These are phyloP conservation scores for Miniopterus natalensis DNA, from an alignment of 2,113 vertebrate species.

Conservation along the genomic window DNA sequence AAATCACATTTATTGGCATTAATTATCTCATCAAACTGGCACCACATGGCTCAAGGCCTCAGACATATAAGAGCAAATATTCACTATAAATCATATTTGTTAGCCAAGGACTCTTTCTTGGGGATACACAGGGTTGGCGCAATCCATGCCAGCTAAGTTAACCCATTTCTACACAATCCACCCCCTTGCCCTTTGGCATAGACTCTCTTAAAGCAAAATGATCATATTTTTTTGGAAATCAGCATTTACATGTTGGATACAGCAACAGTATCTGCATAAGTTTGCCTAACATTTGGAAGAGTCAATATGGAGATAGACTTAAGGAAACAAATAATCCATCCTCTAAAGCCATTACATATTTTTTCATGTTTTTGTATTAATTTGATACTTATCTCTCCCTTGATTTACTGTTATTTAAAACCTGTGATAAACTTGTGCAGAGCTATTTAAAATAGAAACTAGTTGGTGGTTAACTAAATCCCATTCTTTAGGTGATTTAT, in stretches of 20 bases:
- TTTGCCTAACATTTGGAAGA: not conserved
- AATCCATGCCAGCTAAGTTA: not conserved
- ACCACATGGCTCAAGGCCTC: no score
- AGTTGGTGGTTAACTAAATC: not conserved
- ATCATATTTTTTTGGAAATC: not conserved
- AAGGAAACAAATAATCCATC: not conserved
- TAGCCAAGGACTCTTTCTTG: not conserved
- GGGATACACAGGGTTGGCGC: no score
- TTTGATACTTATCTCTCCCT: not conserved
- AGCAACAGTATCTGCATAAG: not conserved
- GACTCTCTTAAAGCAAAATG: not conserved
- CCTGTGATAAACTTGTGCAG: not conserved
- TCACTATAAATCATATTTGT: not conserved
- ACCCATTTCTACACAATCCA: not conserved
- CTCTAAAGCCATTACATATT: not conserved
- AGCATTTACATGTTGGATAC: not conserved
- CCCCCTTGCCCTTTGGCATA: not conserved
- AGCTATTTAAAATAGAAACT: not conserved
- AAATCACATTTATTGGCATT: not conserved
- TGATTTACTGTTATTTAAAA: not conserved
- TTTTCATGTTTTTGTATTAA: not conserved
- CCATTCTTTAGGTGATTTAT: not conserved
- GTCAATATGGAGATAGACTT: not conserved
- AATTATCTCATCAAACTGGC: not conserved
- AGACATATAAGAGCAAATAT: not conserved